Percentiles rank a stretch among this genome's conserved stretches.
phyloP scores from a whole-genome alignment of 2,888 invertebrate genomes.

The Xanthia icteritia region DNA sequence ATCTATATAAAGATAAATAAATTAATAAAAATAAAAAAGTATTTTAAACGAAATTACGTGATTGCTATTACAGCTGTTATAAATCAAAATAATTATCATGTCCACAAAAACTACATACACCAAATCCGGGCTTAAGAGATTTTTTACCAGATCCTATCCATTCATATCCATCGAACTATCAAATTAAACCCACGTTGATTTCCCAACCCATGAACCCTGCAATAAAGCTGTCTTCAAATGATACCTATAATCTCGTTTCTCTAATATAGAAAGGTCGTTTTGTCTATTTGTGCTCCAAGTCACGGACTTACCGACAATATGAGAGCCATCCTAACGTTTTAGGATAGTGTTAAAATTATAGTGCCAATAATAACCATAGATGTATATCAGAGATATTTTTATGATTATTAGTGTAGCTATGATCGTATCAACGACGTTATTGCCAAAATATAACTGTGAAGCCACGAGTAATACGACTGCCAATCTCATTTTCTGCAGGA shows the following conservation, averaged over 20 bases:
- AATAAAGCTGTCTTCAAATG: constrained; percentile 46
- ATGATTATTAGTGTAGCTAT: constrained; percentile 26
- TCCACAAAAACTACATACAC: too few species aligned
- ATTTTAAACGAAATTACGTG: too few species aligned
- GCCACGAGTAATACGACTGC: neutral
- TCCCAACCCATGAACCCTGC: constrained; percentile 5
- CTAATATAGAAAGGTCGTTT: constrained; percentile 46
- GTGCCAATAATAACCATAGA: constrained; percentile 35
- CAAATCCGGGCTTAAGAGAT: neutral
- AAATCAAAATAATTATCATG: too few species aligned
- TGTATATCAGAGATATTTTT: constrained; percentile 29
- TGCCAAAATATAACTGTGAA: neutral
- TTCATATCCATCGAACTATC: neutral
- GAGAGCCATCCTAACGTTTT: constrained; percentile 40
- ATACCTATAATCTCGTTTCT: constrained; percentile 24
- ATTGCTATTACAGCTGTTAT: too few species aligned
- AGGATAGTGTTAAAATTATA: constrained; percentile 52
- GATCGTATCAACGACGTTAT: neutral
- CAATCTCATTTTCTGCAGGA: neutral
- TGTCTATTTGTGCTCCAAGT: constrained; percentile 50
- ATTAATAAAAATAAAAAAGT: too few species aligned
- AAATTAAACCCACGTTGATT: constrained; percentile 29
- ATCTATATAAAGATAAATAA: too few species aligned
- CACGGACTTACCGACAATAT: constrained; percentile 52
- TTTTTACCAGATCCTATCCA: neutral